Conservation (phyloP, 1,140 invertebrate genomes). For the Cherax destructor region DNA sequence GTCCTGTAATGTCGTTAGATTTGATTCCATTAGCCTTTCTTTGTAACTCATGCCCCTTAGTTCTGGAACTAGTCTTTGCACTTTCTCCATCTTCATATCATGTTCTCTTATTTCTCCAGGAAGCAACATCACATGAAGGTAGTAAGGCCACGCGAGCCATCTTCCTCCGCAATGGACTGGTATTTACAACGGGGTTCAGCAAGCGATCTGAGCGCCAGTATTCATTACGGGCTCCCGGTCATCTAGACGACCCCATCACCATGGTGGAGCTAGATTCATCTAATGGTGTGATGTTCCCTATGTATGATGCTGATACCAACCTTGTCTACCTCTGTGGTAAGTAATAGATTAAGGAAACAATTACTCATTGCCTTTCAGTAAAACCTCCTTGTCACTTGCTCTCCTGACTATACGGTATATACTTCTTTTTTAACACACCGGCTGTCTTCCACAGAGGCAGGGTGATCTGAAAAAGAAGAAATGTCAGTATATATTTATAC, state of each 20-base stretch:
- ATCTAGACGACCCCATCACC: constrained; percentile 92
- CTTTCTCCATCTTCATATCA: too few relatives aligned
- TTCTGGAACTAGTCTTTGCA: too few relatives aligned
- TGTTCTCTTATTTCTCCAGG: constrained; percentile 75
- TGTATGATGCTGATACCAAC: constrained; percentile 98
- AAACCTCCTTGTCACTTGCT: too few relatives aligned
- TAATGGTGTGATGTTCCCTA: constrained; percentile 98
- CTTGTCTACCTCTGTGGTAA: constrained; percentile 97
- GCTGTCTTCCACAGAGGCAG: too few relatives aligned
- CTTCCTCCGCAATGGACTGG: constrained; percentile 88
- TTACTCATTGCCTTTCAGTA: too few relatives aligned
- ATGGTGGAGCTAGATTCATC: constrained; percentile 97
- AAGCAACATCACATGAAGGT: constrained; percentile 95
- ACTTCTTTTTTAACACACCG: too few relatives aligned
- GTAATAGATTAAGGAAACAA: constrained; percentile 77
- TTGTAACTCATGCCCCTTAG: too few relatives aligned
- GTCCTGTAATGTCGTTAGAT: too few relatives aligned
- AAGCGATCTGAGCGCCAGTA: constrained; percentile 97
- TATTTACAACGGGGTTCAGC: constrained; percentile 98
- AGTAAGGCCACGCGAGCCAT: constrained; percentile 96
- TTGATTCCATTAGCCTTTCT: too few relatives aligned
- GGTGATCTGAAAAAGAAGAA: too few relatives aligned
- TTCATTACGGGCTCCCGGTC: constrained; percentile 92
- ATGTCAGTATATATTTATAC: too few relatives aligned
- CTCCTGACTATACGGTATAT: too few relatives aligned